These are phyloP conservation scores for Parnassius glacialis DNA, from an alignment of 2,888 invertebrate genomes.

Conservation along the genomic window DNA sequence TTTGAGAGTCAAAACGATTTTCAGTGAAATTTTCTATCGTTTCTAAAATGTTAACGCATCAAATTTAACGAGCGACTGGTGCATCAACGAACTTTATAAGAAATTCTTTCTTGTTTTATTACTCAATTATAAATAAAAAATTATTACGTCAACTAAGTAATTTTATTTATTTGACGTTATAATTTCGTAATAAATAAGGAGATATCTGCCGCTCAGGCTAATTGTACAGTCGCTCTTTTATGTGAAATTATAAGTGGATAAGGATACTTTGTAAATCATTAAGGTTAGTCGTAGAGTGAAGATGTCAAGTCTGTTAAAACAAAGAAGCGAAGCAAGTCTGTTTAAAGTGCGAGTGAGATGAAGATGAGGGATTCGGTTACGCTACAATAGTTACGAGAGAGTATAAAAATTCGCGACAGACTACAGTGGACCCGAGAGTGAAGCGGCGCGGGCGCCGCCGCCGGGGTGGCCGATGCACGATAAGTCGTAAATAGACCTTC, in stretches of 20 bases:
- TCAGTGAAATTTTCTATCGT: neutral
- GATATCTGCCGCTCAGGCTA: neutral
- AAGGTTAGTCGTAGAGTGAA: conserved; percentile 28
- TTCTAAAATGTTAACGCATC: neutral
- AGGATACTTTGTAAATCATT: conserved; percentile 13
- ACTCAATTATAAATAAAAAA: neutral
- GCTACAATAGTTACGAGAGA: conserved; percentile 66
- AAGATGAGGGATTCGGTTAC: conserved; percentile 50
- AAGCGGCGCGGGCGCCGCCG: conserved; percentile 52
- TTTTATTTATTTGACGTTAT: neutral
- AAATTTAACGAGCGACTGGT: conserved; percentile 1
- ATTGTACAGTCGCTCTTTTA: conserved; percentile 1
- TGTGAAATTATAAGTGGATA: neutral
- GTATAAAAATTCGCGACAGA: conserved; percentile 77
- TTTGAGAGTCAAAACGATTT: neutral
- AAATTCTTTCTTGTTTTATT: neutral
- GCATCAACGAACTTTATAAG: neutral
- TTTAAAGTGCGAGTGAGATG: conserved; percentile 52
- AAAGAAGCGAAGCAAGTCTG: conserved; percentile 52
- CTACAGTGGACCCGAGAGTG: conserved; percentile 72
- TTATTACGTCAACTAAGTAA: neutral
- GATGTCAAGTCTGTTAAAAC: conserved; percentile 38
- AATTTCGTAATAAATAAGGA: neutral
- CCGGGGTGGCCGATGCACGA: conserved; percentile 47
- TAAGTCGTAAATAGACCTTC: conserved; percentile 28